Evolutionary conservation across 2,113 vertebrate species (phyloP).

Genomic region (Chlorocebus sabaeus): DNA sequence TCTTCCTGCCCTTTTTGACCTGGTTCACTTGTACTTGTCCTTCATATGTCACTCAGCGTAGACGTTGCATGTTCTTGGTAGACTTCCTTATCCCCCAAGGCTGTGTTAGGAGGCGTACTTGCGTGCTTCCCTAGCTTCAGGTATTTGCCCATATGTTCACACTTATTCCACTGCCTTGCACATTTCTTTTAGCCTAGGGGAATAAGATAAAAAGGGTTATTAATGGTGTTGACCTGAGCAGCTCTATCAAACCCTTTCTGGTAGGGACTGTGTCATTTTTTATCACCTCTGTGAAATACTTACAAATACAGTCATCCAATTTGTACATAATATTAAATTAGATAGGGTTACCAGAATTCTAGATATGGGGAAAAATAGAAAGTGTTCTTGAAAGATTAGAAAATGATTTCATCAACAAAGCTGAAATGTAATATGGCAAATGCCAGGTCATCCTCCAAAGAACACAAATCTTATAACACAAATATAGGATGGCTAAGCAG

Average conservation of each 20-base stretch:
- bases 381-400: constrained; percentile 54
- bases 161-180: neutral
- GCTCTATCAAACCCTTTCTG: constrained; percentile 39
- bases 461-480: constrained; percentile 44
- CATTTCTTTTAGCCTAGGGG: constrained; percentile 15
- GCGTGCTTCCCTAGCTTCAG: neutral
- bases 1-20: neutral
- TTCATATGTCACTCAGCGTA: neutral
- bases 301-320: constrained; percentile 46
- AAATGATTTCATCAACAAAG: constrained; percentile 62
- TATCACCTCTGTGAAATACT: constrained; percentile 55
- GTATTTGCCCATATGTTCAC: neutral
- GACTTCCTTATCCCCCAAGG: neutral
- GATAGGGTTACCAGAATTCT: constrained; percentile 12
- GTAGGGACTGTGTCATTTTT: constrained; percentile 22
- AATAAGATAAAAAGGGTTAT: constrained; percentile 25
- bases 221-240: constrained; percentile 43
- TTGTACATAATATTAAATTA: constrained; percentile 50
- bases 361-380: neutral
- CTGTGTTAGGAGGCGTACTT: neutral
- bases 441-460: constrained; percentile 47
- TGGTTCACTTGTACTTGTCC: neutral
- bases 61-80: neutral
- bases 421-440: constrained; percentile 62
- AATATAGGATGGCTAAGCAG: constrained; percentile 31